phyloP scores from a whole-genome alignment of 2,797 vertebrate species.

The Scolopax rusticola region DNA sequence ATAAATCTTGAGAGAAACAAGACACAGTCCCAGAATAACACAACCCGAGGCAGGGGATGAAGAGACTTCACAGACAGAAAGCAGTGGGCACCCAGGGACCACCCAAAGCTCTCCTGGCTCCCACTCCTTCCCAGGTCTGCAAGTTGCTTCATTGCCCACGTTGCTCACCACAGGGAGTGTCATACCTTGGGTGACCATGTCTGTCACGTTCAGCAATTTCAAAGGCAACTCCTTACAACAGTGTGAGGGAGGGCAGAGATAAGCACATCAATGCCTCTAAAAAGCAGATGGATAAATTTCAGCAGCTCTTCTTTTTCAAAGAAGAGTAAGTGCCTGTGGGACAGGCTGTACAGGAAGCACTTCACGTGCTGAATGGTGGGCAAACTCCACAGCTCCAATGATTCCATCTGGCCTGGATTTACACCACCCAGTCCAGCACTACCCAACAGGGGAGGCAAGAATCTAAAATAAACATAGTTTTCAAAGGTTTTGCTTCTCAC shows the following conservation, averaged over 20 bases:
- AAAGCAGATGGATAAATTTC: not conserved
- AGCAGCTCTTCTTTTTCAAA: not conserved
- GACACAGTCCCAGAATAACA: not conserved
- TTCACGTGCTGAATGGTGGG: not conserved
- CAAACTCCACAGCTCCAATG: not conserved
- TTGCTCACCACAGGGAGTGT: not conserved
- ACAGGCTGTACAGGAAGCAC: not conserved
- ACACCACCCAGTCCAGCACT: not conserved
- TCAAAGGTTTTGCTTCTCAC: not conserved
- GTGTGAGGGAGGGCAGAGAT: not conserved
- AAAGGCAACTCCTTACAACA: not conserved
- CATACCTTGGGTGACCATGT: not conserved
- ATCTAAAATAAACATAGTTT: not conserved
- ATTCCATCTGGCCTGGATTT: not conserved
- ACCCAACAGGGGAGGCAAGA: not conserved
- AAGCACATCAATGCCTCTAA: not conserved
- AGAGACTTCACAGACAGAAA: not conserved
- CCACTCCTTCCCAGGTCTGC: not conserved
- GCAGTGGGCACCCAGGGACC: not conserved
- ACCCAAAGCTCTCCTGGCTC: not conserved
- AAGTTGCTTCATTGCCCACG: not conserved
- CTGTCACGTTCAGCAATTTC: not conserved
- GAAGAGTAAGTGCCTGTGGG: not conserved
- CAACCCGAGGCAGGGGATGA: not conserved
- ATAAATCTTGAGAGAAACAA: not conserved